Evolutionary conservation across 2,888 invertebrate species (phyloP).

Genomic region (Tetheella fluctuosa): DNA sequence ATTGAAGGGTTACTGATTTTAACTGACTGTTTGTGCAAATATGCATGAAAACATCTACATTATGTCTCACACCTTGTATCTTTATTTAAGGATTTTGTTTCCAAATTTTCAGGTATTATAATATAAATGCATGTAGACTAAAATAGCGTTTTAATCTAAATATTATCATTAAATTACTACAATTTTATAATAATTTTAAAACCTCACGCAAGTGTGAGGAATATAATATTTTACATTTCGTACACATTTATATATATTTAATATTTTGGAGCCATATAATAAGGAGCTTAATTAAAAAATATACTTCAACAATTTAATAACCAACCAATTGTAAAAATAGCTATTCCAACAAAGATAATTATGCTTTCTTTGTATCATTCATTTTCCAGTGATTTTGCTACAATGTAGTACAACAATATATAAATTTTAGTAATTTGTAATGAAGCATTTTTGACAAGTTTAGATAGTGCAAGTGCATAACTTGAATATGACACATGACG

Average conservation of each 20-base stretch:
- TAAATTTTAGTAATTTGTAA: neutral
- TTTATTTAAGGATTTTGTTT: slow-evolving; percentile 1
- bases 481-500: neutral
- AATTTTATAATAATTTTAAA: slow-evolving; percentile 33
- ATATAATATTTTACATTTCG: slow-evolving; percentile 26
- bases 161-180: slow-evolving; percentile 36
- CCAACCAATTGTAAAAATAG: slow-evolving; percentile 48
- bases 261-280: slow-evolving; percentile 44
- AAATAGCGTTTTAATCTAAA: slow-evolving; percentile 41
- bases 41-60: neutral
- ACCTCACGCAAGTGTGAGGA: slow-evolving; percentile 47
- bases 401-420: neutral
- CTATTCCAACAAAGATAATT: slow-evolving; percentile 47
- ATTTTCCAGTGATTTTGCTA: neutral
- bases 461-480: slow-evolving; percentile 5
- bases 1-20: neutral
- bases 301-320: slow-evolving; percentile 45
- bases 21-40: neutral
- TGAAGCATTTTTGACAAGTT: neutral
- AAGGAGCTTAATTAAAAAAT: slow-evolving; percentile 38
- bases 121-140: slow-evolving; percentile 49
- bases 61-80: neutral
- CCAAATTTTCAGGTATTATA: slow-evolving; percentile 33
- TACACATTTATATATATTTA: slow-evolving; percentile 12
- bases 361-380: slow-evolving; percentile 25